phyloP scores from a whole-genome alignment of 2,888 invertebrate genomes.

The Crossocerus cetratus region DNA sequence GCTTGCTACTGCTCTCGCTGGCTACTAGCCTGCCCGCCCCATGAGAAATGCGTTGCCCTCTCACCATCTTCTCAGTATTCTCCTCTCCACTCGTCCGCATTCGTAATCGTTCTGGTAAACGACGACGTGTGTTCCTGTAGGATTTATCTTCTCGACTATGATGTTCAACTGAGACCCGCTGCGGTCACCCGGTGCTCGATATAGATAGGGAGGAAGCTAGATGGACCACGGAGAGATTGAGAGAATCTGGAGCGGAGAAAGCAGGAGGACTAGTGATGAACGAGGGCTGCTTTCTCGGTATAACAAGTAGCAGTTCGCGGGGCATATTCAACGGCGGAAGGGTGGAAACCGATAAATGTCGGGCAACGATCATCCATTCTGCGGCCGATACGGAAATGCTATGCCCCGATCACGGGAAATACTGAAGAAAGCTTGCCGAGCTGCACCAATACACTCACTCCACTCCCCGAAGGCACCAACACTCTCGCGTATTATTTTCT shows the following conservation, averaged over 20 bases:
- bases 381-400: neutral
- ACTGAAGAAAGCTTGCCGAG: too few species aligned
- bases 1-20: slow-evolving; percentile 10
- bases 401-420: neutral
- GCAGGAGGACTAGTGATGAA: slow-evolving; percentile 17
- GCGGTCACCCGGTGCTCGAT: slow-evolving; percentile 22
- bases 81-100: slow-evolving; percentile 12
- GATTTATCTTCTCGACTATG: slow-evolving; percentile 41
- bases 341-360: neutral
- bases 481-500: too few species aligned
- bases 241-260: too few species aligned
- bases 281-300: neutral
- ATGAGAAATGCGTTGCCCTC: too few species aligned
- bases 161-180: slow-evolving; percentile 13
- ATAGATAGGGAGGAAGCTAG: slow-evolving; percentile 27
- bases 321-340: slow-evolving; percentile 5
- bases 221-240: neutral
- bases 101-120: slow-evolving; percentile 1
- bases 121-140: slow-evolving; percentile 22
- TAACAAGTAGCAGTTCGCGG: neutral
- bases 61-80: neutral
- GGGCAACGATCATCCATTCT: neutral
- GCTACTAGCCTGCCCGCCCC: neutral
- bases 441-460: too few species aligned
- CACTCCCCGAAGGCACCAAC: too few species aligned